These are phyloP conservation scores for Dinomys branickii DNA, from an alignment of 2,113 vertebrate genomes.

Conservation along the genomic window DNA sequence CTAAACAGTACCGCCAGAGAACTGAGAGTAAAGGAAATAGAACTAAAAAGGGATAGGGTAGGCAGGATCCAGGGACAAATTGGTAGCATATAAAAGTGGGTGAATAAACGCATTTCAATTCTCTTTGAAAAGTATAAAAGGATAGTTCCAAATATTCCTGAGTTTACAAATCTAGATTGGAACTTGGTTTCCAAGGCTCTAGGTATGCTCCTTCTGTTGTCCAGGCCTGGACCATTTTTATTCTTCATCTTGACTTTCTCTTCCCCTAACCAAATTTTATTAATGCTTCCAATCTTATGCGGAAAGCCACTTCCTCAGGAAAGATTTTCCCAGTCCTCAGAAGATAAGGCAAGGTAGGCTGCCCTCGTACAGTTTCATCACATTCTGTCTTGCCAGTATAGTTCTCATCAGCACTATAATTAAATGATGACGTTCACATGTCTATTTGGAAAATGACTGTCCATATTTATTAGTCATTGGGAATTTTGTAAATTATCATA, in stretches of 20 bases:
- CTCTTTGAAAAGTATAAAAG: neutral
- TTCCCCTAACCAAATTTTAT: neutral
- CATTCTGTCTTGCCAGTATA: neutral
- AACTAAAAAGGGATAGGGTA: rapidly evolving
- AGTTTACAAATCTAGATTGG: neutral
- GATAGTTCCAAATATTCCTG: neutral
- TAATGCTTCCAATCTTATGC: neutral
- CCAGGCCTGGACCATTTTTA: neutral
- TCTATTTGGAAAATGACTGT: conserved; percentile 34
- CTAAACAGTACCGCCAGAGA: neutral
- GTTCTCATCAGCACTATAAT: neutral
- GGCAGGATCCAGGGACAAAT: no score
- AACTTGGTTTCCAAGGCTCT: neutral
- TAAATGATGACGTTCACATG: neutral
- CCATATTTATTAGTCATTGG: conserved; percentile 1
- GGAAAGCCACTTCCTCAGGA: neutral
- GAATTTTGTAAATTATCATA: conserved; percentile 52
- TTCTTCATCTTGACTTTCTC: neutral
- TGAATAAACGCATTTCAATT: neutral
- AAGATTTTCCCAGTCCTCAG: neutral
- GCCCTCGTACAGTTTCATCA: neutral
- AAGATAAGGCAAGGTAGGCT: neutral
- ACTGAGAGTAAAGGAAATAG: neutral
- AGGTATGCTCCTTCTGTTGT: neutral
- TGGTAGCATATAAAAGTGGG: neutral